Conservation (phyloP, 2,797 vertebrate genomes). For the Pitangus sulphuratus region DNA sequence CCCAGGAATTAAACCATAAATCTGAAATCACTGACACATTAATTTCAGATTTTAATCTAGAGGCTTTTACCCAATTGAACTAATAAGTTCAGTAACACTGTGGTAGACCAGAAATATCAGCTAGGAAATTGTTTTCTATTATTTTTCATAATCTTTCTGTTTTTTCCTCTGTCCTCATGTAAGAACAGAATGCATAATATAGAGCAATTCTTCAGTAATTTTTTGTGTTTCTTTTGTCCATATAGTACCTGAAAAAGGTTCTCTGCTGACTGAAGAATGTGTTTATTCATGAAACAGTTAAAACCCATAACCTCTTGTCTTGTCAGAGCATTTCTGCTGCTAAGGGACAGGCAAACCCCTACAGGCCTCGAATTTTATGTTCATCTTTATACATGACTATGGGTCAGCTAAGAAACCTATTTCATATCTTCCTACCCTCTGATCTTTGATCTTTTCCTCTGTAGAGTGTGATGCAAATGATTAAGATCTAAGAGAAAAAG, state of each 20-base stretch:
- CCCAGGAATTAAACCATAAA: not conserved
- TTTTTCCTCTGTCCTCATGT: not conserved
- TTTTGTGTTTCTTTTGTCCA: not conserved
- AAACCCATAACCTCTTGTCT: not conserved
- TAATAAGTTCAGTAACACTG: not conserved
- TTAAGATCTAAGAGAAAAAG: slow-evolving; percentile 41
- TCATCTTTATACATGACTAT: not conserved
- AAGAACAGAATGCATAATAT: not conserved
- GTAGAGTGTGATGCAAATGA: slow-evolving; percentile 28
- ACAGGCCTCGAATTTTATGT: not conserved
- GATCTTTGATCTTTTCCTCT: slow-evolving; percentile 31
- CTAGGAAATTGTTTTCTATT: not conserved
- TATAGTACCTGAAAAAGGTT: not conserved
- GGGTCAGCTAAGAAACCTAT: slow-evolving; percentile 3
- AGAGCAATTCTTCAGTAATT: not conserved
- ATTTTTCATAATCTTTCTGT: not conserved
- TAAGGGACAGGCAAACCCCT: not conserved
- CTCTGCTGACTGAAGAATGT: not conserved
- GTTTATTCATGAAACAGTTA: not conserved
- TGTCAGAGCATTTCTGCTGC: not conserved
- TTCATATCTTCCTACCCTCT: not conserved
- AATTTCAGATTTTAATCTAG: not conserved
- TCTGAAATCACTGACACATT: not conserved
- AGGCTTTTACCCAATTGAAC: not conserved
- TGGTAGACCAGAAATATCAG: not conserved